Percentiles rank a stretch among this genome's conserved stretches.
Evolutionary conservation across 2,113 vertebrate genomes (phyloP).

Genomic region (Psophia crepitans): DNA sequence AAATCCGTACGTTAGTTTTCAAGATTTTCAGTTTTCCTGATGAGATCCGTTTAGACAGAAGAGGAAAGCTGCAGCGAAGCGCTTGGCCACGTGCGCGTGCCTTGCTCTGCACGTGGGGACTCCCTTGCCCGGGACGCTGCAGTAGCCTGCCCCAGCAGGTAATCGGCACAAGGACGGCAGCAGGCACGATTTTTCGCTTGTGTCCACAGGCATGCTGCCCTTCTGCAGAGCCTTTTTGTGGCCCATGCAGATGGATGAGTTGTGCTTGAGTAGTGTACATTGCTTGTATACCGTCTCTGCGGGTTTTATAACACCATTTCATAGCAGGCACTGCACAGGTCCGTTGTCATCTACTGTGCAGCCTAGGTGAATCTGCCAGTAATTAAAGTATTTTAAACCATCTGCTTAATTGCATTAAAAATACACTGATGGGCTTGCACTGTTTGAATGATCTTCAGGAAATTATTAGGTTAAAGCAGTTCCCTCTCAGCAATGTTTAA

Average conservation of each 20-base stretch:
- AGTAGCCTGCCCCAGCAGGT: background rate
- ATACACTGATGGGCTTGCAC: background rate
- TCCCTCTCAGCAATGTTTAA: background rate
- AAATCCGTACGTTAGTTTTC: background rate
- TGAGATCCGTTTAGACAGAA: background rate
- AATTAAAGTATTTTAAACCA: conserved; percentile 22
- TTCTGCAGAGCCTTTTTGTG: background rate
- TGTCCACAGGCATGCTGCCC: background rate
- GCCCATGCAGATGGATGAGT: background rate
- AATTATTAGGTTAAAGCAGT: background rate
- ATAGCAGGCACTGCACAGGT: background rate
- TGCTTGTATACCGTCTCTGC: background rate
- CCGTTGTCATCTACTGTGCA: background rate
- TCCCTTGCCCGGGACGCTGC: background rate
- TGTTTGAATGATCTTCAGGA: conserved; percentile 8
- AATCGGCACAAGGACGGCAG: background rate
- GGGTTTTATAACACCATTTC: background rate
- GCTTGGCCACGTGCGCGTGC: rapidly evolving
- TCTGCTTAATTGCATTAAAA: conserved; percentile 3
- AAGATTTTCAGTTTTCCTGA: background rate
- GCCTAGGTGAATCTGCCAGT: background rate
- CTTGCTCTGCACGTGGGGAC: background rate
- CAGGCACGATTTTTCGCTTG: background rate
- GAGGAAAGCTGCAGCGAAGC: background rate
- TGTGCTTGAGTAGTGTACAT: background rate